Conservation (phyloP, 2,113 vertebrate species). For the cattle (Bos taurus) region DNA sequence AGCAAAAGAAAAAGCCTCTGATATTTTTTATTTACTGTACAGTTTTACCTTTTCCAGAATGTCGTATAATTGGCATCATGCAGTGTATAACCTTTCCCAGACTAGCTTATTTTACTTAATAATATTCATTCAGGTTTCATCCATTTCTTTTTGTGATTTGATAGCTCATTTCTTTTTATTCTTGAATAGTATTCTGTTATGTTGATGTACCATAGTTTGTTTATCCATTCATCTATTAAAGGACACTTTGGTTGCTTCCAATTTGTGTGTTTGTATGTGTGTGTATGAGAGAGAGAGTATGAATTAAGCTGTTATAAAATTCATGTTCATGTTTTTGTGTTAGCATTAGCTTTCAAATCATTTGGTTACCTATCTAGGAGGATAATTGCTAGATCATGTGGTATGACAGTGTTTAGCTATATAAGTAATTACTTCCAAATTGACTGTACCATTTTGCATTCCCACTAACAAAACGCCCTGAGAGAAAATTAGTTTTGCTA, state of each 20-base stretch:
- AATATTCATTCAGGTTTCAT: background rate
- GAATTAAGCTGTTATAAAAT: background rate
- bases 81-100: background rate
- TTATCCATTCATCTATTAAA: background rate
- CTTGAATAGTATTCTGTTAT: background rate
- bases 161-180: background rate
- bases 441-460: background rate
- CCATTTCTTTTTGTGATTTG: background rate
- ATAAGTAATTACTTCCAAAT: background rate
- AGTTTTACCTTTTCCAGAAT: background rate
- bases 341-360: background rate
- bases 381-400: background rate
- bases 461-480: background rate
- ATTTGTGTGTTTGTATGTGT: background rate
- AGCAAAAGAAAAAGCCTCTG: background rate
- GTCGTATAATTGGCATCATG: background rate
- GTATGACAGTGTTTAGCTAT: background rate
- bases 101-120: background rate
- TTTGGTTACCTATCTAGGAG: background rate
- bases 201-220: background rate
- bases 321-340: background rate
- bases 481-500: too few relatives aligned
- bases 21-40: background rate
- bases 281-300: background rate
- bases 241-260: background rate